A percentile compares a stretch with the other conserved stretches of the same genome.
These are phyloP conservation scores for Entomyzon cyanotis DNA, from an alignment of 2,113 vertebrate species.

Conservation along the genomic window DNA sequence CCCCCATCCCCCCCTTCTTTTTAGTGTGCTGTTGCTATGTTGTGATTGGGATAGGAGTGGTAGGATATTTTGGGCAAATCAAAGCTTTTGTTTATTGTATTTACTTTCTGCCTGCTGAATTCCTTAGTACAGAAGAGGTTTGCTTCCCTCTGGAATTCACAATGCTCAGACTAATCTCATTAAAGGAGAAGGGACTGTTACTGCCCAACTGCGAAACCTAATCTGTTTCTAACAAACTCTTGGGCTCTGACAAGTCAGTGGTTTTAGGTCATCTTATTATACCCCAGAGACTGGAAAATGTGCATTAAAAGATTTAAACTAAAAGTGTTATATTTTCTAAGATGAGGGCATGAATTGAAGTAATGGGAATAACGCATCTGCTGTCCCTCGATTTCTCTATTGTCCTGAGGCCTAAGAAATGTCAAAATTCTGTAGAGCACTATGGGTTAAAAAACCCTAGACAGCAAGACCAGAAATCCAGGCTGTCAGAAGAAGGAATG, in stretches of 20 bases:
- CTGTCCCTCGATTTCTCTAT: neutral
- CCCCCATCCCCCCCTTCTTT: neutral
- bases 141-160: slow-evolving; percentile 16
- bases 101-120: neutral
- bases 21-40: neutral
- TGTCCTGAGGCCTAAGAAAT: neutral
- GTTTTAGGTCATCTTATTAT: neutral
- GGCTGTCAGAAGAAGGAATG: neutral
- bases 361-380: neutral
- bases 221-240: neutral
- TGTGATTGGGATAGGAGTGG: neutral
- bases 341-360: neutral
- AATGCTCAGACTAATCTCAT: neutral
- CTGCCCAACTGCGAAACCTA: neutral
- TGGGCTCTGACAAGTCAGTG: neutral
- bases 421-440: neutral
- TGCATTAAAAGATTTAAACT: neutral
- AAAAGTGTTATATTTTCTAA: neutral
- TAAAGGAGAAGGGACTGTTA: neutral
- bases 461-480: neutral
- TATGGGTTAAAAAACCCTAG: rapidly evolving
- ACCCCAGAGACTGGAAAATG: neutral
- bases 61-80: neutral
- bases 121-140: neutral
- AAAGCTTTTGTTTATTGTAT: neutral